Evolutionary conservation across 2,113 vertebrate genomes (phyloP), one percentile per base, ranked within the genome.

Genomic region (Typhlomys cinereus): DNA sequence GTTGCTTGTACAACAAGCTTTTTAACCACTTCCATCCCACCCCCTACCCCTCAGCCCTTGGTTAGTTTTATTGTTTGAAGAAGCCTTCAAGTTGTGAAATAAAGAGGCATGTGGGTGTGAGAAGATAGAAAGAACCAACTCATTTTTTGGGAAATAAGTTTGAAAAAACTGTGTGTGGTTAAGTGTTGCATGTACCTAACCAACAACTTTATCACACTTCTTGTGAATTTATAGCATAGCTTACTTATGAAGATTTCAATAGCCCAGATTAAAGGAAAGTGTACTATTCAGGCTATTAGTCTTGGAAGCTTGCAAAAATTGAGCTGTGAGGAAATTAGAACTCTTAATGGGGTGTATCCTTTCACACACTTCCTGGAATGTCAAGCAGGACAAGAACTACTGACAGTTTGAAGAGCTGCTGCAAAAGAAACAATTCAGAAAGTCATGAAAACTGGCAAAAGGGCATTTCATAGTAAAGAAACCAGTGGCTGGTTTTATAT

Each of bases 311-410:
- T 79, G 29, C 15, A 54, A 61, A 61, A 44, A 61, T 7, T 27
- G 6, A 52, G 9, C 36, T 64, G 23, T 52, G 52, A 66, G 31
- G 54, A 23, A 54, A 9, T 8, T 4, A 48, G 25, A 31, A 17
- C 2, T n/a, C 2, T 44, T 29, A 31, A 1, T 2, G 46, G 6
- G 17, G 1, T 50, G 14, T 4, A 20, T 4, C 34, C 11, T 46
- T 84, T 9, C 27, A 8, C 15, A 57, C 1, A 7, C 4, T 44
- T 61, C 27, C 25, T 34, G 85, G 12, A 29, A 17, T 73, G 18
- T 0, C 8, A 10, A n/a, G 25, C 15, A 44, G 25, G 41, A 29
- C 10, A 7, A 59, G 34, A 34, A 18, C 11, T 10, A 34, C 34
- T 80, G 44, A n/a, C 17, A 89, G 54, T n/a, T 85, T 34, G n/a